Evolutionary conservation across 2,888 invertebrate genomes (phyloP).

Genomic region (Drosophila buzzatii): DNA sequence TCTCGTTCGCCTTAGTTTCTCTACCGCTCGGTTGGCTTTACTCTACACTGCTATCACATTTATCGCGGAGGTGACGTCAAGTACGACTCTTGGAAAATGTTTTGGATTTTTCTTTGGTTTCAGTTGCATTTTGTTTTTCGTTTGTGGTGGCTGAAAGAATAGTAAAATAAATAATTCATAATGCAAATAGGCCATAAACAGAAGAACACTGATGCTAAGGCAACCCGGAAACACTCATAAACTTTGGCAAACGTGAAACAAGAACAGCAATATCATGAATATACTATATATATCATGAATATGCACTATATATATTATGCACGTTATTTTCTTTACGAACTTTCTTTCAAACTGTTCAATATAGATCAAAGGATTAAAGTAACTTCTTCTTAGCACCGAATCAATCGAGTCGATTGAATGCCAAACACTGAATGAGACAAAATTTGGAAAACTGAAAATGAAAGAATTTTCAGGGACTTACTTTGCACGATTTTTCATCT

Average conservation of each 20-base stretch:
- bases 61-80: slow-evolving; percentile 65
- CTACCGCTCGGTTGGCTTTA: slow-evolving; percentile 8
- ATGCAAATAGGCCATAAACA: slow-evolving; percentile 76
- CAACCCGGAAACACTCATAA: slow-evolving; percentile 45
- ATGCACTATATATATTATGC: background rate
- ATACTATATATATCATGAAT: background rate
- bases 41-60: slow-evolving; percentile 40
- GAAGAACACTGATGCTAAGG: slow-evolving; percentile 34
- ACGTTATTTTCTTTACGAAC: background rate
- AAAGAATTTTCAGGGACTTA: too few species aligned
- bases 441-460: too few species aligned
- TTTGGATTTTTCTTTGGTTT: slow-evolving; percentile 42
- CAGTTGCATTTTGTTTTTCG: slow-evolving; percentile 28
- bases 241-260: slow-evolving; percentile 34
- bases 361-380: background rate
- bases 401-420: background rate
- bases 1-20: slow-evolving; percentile 57
- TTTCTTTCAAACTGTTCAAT: background rate
- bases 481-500: too few species aligned
- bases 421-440: too few species aligned
- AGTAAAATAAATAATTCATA: slow-evolving; percentile 79
- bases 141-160: slow-evolving; percentile 48
- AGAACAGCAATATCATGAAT: background rate
- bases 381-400: background rate
- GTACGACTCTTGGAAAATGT: slow-evolving; percentile 58